Percentiles rank a stretch among this genome's conserved stretches.
These are phyloP conservation scores for Zhuqinia jingwanae DNA, from an alignment of 2,888 invertebrate species.

Conservation along the genomic window DNA sequence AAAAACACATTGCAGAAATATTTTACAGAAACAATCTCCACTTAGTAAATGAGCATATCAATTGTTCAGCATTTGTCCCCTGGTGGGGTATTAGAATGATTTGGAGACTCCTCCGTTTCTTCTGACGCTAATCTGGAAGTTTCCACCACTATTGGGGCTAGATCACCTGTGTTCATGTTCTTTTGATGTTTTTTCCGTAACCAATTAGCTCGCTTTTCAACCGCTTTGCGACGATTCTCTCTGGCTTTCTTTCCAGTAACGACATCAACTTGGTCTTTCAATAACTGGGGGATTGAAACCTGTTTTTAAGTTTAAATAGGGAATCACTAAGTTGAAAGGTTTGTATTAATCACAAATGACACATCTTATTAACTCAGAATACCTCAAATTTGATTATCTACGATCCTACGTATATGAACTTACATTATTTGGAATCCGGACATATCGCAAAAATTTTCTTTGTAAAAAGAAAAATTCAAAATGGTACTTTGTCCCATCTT, in stretches of 20 bases:
- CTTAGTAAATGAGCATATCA: too few relatives aligned
- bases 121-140: slow-evolving; percentile 28
- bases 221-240: slow-evolving; percentile 60
- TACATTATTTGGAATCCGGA: slow-evolving; percentile 74
- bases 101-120: neutral
- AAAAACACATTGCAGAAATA: too few relatives aligned
- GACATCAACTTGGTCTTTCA: slow-evolving; percentile 68
- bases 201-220: slow-evolving; percentile 72
- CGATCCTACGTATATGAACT: neutral
- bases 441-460: slow-evolving; percentile 73
- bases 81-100: too few relatives aligned
- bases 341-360: neutral
- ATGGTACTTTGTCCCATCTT: slow-evolving; percentile 61
- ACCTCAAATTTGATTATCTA: too few relatives aligned
- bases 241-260: slow-evolving; percentile 73
- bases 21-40: too few relatives aligned
- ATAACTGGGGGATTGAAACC: slow-evolving; percentile 64
- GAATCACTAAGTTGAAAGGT: too few relatives aligned
- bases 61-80: neutral
- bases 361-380: neutral
- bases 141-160: slow-evolving; percentile 67
- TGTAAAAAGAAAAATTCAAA: slow-evolving; percentile 76
- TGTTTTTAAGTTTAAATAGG: neutral
- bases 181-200: slow-evolving; percentile 67
- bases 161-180: slow-evolving; percentile 63